Percentiles rank a stretch among this genome's conserved stretches.
Evolutionary conservation across 1,140 invertebrate genomes (phyloP).

Genomic region (Drosophila repleta): DNA sequence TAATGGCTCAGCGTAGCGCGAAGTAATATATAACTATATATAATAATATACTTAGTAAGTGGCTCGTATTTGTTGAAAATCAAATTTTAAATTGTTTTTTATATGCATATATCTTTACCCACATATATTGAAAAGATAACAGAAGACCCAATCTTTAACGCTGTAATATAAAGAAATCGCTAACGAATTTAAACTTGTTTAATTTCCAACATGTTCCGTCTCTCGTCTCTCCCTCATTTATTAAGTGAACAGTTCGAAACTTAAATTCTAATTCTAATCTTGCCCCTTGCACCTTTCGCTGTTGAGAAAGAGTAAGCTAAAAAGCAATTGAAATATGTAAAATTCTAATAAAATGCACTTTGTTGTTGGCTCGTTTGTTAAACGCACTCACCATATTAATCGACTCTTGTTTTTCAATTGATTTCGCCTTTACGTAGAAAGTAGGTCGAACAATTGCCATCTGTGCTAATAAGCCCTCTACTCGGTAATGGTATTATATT

Average conservation of each 20-base stretch:
- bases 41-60: slow-evolving; percentile 62
- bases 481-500: slow-evolving; percentile 55
- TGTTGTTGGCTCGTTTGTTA: slow-evolving; percentile 71
- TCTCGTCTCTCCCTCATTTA: slow-evolving; percentile 2
- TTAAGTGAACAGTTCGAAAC: slow-evolving; percentile 27
- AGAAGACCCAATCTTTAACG: slow-evolving; percentile 49
- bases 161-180: slow-evolving; percentile 77
- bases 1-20: slow-evolving; percentile 38
- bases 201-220: slow-evolving; percentile 36
- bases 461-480: slow-evolving; percentile 37
- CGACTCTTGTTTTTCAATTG: slow-evolving; percentile 45
- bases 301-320: slow-evolving; percentile 49
- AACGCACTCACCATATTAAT: slow-evolving; percentile 49
- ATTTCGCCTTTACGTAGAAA: slow-evolving; percentile 18
- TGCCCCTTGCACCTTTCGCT: slow-evolving; percentile 43
- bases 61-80: slow-evolving; percentile 66
- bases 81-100: slow-evolving; percentile 77
- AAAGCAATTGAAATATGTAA: slow-evolving; percentile 57
- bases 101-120: slow-evolving; percentile 44
- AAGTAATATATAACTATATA: slow-evolving; percentile 51
- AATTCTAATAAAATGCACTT: slow-evolving; percentile 52
- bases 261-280: slow-evolving; percentile 22
- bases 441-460: slow-evolving; percentile 57
- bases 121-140: slow-evolving; percentile 12
- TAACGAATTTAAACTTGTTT: slow-evolving; percentile 76